phyloP scores from a whole-genome alignment of 2,888 invertebrate species.

The Branchellion lobata region DNA sequence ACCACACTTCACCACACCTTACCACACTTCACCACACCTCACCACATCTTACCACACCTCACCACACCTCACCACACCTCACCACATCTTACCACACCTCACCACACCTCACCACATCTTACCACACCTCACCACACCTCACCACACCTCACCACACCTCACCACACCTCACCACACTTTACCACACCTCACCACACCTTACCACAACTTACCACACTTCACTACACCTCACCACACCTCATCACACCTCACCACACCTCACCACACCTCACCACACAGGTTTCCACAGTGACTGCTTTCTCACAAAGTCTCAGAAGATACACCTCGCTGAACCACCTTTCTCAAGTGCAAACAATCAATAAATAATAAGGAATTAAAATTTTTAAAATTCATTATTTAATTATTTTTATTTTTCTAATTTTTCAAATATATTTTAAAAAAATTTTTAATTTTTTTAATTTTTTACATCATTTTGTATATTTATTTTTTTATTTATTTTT shows the following conservation, averaged over 20 bases:
- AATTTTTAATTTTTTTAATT: too few relatives aligned
- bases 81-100: slow-evolving; percentile 10
- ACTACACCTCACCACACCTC: slow-evolving; percentile 11
- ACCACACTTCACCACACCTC: slow-evolving; percentile 10
- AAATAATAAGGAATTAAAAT: too few relatives aligned
- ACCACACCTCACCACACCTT: slow-evolving; percentile 4
- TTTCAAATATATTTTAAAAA: too few relatives aligned
- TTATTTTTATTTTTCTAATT: too few relatives aligned
- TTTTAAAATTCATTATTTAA: too few relatives aligned
- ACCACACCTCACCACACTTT: slow-evolving; percentile 10
- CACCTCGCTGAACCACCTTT: slow-evolving; percentile 43
- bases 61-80: slow-evolving; percentile 4
- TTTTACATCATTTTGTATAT: too few relatives aligned
- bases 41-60: slow-evolving; percentile 6
- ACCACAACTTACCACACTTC: slow-evolving; percentile 7
- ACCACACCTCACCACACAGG: slow-evolving; percentile 13
- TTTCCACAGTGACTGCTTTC: slow-evolving; percentile 34
- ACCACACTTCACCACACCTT: background rate
- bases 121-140: slow-evolving; percentile 11
- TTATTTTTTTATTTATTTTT: too few relatives aligned
- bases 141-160: slow-evolving; percentile 12
- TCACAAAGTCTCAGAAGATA: slow-evolving; percentile 38
- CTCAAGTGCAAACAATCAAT: too few relatives aligned
- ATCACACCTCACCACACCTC: slow-evolving; percentile 14
- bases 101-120: slow-evolving; percentile 13